A percentile compares a stretch with the other conserved stretches of the same genome.
Conservation (phyloP, 2,888 invertebrate genomes). For the Unio pictorum region DNA sequence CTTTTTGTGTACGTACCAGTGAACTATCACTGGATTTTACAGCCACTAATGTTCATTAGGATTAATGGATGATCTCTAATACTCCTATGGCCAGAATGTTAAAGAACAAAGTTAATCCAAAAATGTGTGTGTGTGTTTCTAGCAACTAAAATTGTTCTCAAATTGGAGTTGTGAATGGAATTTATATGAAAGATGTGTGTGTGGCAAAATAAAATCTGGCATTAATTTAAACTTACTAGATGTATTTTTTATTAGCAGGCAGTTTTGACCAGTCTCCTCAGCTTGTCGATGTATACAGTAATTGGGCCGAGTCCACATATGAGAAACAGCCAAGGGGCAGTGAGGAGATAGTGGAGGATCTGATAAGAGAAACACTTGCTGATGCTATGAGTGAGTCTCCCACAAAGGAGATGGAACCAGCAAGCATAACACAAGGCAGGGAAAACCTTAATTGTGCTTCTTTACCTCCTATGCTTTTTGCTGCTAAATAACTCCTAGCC, state of each 20-base stretch:
- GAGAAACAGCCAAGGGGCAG: conserved; percentile 60
- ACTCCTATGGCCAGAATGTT: no score
- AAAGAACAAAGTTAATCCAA: no score
- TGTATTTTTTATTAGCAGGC: conserved; percentile 74
- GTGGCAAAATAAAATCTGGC: background rate
- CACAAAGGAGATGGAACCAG: conserved; percentile 66
- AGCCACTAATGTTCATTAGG: no score
- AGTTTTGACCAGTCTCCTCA: conserved; percentile 93
- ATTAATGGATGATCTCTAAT: no score
- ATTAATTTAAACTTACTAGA: background rate
- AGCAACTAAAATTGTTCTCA: background rate
- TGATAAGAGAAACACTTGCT: conserved; percentile 89
- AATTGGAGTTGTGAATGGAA: background rate
- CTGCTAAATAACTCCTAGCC: no score
- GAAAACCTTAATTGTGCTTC: no score
- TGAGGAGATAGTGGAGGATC: conserved; percentile 77
- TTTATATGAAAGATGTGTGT: background rate
- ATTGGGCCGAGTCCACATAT: conserved; percentile 67
- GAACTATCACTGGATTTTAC: no score
- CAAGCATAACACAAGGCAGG: conserved; percentile 48
- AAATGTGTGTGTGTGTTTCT: no score
- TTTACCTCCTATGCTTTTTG: no score
- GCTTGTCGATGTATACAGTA: conserved; percentile 79
- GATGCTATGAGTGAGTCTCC: conserved; percentile 94
- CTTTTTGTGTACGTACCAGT: no score